These are phyloP conservation scores for Microctonus hyperodae DNA, from an alignment of 2,888 invertebrate genomes.

Conservation along the genomic window DNA sequence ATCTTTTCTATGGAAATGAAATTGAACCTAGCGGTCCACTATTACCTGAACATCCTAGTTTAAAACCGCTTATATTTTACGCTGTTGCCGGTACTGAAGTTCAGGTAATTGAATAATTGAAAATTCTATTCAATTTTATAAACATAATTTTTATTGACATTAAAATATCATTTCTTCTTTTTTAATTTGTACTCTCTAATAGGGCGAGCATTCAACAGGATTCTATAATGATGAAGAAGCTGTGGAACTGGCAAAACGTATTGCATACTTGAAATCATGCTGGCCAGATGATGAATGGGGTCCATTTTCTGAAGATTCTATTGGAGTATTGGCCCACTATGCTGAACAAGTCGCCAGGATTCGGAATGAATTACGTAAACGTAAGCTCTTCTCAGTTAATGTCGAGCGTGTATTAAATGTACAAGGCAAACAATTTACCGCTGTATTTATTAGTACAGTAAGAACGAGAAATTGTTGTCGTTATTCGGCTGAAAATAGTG, in stretches of 20 bases:
- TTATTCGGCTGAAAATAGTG: conserved; percentile 64
- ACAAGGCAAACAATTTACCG: conserved; percentile 87
- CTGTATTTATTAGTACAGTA: conserved; percentile 81
- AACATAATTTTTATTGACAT: background rate
- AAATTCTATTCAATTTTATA: background rate
- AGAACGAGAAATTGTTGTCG: conserved; percentile 77
- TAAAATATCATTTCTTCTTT: background rate
- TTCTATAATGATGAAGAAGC: conserved; percentile 85
- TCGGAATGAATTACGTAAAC: conserved; percentile 77
- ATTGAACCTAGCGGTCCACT: conserved; percentile 77
- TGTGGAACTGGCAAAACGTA: conserved; percentile 79
- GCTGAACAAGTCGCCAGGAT: conserved; percentile 81
- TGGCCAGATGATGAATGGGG: conserved; percentile 80
- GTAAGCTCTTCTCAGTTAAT: conserved; percentile 76
- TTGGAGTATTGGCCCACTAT: conserved; percentile 87
- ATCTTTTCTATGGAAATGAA: conserved; percentile 81
- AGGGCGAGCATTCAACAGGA: conserved; percentile 71
- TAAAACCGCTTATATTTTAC: conserved; percentile 81
- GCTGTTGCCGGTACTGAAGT: conserved; percentile 81
- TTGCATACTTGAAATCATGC: conserved; percentile 73
- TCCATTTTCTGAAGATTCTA: conserved; percentile 76
- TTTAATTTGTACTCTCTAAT: conserved; percentile 21
- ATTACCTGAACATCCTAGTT: conserved; percentile 71
- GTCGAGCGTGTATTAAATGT: conserved; percentile 86
- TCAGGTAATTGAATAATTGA: conserved; percentile 66